A percentile compares a stretch with the other conserved stretches of the same genome.
phyloP scores from a whole-genome alignment of 2,888 invertebrate genomes.

The Trisateles emortualis region DNA sequence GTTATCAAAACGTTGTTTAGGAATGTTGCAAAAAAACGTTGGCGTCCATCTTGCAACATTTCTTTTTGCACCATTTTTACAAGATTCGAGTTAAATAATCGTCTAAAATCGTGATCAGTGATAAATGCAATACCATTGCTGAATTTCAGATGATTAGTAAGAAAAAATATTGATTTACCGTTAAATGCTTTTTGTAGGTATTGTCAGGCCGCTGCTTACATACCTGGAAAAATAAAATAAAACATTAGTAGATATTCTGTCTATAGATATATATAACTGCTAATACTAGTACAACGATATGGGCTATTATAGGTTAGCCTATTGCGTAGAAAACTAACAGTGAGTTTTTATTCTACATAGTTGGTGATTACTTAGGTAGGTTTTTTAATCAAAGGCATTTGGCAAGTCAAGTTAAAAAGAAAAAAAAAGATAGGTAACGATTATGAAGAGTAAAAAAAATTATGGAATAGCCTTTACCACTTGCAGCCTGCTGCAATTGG shows the following conservation, averaged over 20 bases:
- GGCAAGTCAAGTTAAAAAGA: too few relatives aligned
- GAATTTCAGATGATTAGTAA: conserved; percentile 19
- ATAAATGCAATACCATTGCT: conserved; percentile 34
- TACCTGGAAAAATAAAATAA: conserved; percentile 49
- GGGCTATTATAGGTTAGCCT: too few relatives aligned
- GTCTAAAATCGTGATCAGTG: conserved; percentile 34
- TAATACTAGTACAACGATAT: too few relatives aligned
- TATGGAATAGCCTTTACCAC: too few relatives aligned
- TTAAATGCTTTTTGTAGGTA: conserved; percentile 5
- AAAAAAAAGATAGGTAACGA: too few relatives aligned
- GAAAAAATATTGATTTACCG: conserved; percentile 21
- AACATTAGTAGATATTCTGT: not conserved
- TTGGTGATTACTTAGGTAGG: too few relatives aligned
- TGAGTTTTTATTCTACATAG: too few relatives aligned
- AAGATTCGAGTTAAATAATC: conserved; percentile 44
- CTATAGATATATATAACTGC: too few relatives aligned
- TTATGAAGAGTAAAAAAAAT: too few relatives aligned
- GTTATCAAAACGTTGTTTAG: conserved; percentile 8
- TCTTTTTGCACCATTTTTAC: conserved; percentile 31
- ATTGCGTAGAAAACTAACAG: too few relatives aligned
- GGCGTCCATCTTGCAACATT: conserved; percentile 23
- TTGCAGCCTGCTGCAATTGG: too few relatives aligned
- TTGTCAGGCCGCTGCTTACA: conserved; percentile 38
- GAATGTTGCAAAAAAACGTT: conserved; percentile 1
- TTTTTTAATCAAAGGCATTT: too few relatives aligned